Evolutionary conservation across 2,113 vertebrate genomes (phyloP).

Genomic region (Ascaphus truei): DNA sequence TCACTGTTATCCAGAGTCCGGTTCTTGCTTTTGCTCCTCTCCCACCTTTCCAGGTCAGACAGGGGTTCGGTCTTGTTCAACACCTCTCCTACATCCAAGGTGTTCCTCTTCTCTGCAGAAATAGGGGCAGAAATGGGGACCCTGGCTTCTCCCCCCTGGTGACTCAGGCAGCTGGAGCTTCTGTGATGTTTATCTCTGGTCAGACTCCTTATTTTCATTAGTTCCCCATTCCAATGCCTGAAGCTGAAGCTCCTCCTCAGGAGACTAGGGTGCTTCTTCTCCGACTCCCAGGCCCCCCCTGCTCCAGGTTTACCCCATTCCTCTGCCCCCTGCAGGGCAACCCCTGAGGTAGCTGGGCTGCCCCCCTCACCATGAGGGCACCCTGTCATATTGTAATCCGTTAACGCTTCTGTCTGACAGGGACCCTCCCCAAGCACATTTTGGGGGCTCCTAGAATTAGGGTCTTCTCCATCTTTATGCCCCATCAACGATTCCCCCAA

Average conservation of each 20-base stretch:
- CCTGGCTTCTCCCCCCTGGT: not conserved
- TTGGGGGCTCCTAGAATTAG: no score
- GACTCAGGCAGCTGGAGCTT: constrained; percentile 59
- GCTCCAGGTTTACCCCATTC: not conserved
- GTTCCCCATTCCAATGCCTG: constrained; percentile 75
- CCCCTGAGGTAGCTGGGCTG: not conserved
- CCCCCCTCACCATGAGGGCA: not conserved
- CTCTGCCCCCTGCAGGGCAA: not conserved
- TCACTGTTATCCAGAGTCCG: constrained; percentile 91
- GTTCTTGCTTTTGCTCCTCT: constrained; percentile 74
- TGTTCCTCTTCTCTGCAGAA: constrained; percentile 62
- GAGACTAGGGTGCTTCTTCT: constrained; percentile 55
- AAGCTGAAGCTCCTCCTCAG: constrained; percentile 85
- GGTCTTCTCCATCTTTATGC: not conserved
- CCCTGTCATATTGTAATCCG: not conserved
- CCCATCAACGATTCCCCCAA: not conserved
- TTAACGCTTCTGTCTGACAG: not conserved
- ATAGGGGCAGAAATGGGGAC: not conserved
- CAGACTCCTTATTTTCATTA: constrained; percentile 53
- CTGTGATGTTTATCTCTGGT: constrained; percentile 64
- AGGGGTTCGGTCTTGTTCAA: constrained; percentile 68
- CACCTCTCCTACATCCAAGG: constrained; percentile 74
- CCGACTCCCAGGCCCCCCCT: constrained; percentile 23
- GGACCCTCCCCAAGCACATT: not conserved
- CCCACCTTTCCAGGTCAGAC: constrained; percentile 69